These are phyloP conservation scores for Plectus sambesii DNA, from an alignment of 1,140 invertebrate genomes.

Conservation along the genomic window DNA sequence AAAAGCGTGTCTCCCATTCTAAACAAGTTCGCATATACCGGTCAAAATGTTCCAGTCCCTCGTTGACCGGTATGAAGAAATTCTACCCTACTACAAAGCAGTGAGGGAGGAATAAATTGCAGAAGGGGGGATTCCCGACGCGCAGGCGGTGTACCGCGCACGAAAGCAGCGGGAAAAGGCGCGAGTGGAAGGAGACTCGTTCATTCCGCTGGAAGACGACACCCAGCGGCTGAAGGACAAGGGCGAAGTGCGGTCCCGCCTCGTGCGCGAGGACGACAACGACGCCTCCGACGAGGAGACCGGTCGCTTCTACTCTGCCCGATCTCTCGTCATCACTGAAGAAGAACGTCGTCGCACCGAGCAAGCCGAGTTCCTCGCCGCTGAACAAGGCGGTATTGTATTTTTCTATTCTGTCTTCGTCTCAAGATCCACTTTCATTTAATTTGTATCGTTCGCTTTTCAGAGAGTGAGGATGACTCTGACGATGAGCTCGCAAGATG, in stretches of 20 bases:
- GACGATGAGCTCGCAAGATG: conserved; percentile 26
- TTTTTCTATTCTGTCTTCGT: not conserved
- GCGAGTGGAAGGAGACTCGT: conserved; percentile 19
- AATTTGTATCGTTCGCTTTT: not conserved
- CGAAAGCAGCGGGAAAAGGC: conserved; percentile 26
- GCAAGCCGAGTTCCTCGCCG: conserved; percentile 19
- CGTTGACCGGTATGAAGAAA: no score
- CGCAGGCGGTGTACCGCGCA: conserved; percentile 33
- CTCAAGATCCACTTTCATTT: conserved; percentile 6
- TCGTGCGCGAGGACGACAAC: conserved; percentile 34
- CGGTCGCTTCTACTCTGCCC: conserved; percentile 28
- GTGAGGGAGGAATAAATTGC: no score
- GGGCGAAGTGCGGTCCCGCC: conserved; percentile 13
- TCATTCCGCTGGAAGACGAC: conserved; percentile 28
- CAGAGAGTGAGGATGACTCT: not conserved
- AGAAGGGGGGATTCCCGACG: conserved; percentile 35
- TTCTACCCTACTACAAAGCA: no score
- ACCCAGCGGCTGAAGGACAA: conserved; percentile 14
- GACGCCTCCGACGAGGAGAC: conserved; percentile 33
- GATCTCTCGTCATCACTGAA: conserved; percentile 22
- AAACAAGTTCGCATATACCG: no score
- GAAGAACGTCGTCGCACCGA: conserved; percentile 27
- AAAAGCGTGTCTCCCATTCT: no score
- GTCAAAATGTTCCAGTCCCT: no score
- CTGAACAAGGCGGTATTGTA: conserved; percentile 30